A percentile compares a stretch with the other conserved stretches of the same genome.
Conservation (phyloP, 2,888 invertebrate genomes). For the Gandaritis pyraliata region DNA sequence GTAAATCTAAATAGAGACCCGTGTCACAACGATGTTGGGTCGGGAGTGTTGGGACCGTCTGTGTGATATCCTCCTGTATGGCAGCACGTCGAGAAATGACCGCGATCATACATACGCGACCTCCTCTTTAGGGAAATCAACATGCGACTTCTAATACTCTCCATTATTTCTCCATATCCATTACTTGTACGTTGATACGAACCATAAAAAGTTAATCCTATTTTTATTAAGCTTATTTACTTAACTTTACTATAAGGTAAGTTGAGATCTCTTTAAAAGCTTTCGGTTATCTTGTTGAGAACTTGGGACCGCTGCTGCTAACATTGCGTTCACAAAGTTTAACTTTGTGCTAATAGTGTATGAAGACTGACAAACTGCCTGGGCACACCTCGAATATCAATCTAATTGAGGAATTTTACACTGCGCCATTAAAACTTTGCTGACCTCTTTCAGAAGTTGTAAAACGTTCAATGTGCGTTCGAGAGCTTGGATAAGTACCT, state of each 20-base stretch:
- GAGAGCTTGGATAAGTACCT: slow-evolving; percentile 36
- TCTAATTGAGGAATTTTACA: slow-evolving; percentile 69
- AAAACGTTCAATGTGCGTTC: slow-evolving; percentile 48
- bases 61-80: slow-evolving; percentile 55
- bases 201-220: neutral
- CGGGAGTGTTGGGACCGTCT: slow-evolving; percentile 23
- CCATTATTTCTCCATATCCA: slow-evolving; percentile 32
- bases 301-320: neutral
- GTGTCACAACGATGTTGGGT: slow-evolving; percentile 60
- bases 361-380: slow-evolving; percentile 53
- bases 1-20: slow-evolving; percentile 55
- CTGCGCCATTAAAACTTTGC: slow-evolving; percentile 66
- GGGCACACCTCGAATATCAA: slow-evolving; percentile 63
- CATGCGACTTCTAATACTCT: slow-evolving; percentile 65
- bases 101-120: slow-evolving; percentile 58
- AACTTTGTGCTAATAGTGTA: slow-evolving; percentile 41
- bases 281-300: slow-evolving; percentile 12
- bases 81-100: slow-evolving; percentile 64
- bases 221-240: neutral
- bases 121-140: slow-evolving; percentile 73
- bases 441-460: slow-evolving; percentile 57
- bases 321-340: slow-evolving; percentile 18
- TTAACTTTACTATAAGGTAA: neutral
- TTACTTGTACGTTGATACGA: slow-evolving; percentile 1
- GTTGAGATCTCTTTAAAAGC: neutral